phyloP scores from a whole-genome alignment of 2,888 invertebrate genomes.

The Deroplatys truncata region DNA sequence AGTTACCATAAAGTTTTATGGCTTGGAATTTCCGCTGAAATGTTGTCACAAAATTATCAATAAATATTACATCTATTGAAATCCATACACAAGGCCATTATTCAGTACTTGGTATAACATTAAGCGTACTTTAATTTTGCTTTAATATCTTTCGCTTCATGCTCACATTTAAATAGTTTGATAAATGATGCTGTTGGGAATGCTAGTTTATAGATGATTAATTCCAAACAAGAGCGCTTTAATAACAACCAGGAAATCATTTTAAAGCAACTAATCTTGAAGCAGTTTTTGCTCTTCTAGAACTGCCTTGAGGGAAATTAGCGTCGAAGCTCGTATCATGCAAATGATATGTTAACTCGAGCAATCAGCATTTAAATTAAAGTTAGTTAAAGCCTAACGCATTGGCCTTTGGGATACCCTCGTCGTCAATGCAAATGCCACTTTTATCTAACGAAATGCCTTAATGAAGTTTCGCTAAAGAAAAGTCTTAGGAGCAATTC shows the following conservation, averaged over 20 bases:
- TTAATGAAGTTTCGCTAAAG: not conserved
- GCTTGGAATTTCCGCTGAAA: too few species aligned
- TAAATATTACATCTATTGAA: too few species aligned
- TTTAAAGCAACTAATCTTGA: not conserved
- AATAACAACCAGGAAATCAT: not conserved
- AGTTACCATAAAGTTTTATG: too few species aligned
- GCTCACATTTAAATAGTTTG: too few species aligned
- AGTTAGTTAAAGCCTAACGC: not conserved
- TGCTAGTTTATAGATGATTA: too few species aligned
- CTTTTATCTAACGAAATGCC: not conserved
- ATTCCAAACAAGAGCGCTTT: too few species aligned
- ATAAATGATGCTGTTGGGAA: too few species aligned
- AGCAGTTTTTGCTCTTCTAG: not conserved
- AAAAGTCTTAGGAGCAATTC: not conserved
- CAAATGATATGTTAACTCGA: not conserved
- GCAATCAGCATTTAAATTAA: not conserved
- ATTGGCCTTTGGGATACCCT: not conserved
- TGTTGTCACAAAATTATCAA: too few species aligned
- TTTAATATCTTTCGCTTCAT: too few species aligned
- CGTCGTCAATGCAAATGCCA: not conserved
- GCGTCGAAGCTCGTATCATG: not conserved
- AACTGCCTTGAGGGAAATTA: not conserved
- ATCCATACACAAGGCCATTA: too few species aligned
- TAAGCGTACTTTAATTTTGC: too few species aligned
- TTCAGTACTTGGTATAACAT: too few species aligned